Evolutionary conservation across 1,140 invertebrate species (phyloP), one percentile per base, ranked within the genome.

Genomic region (Plectus sambesii): DNA sequence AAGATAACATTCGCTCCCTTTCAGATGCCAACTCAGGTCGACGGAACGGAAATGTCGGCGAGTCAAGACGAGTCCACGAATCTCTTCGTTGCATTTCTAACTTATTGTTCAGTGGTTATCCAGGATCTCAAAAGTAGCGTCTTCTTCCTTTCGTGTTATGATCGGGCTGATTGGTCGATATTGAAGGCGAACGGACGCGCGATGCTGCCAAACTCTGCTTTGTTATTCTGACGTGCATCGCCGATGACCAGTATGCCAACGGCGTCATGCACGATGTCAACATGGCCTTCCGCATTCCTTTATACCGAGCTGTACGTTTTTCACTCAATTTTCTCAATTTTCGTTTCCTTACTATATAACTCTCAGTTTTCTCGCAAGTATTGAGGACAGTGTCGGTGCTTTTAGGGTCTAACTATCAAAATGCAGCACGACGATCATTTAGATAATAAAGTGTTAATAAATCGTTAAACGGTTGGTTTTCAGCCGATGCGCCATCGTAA

Each of bases 251-350:
- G 64, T 94, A 92, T 73, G 89, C 89, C 1, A 94, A 93, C 71
- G 89, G 87, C 20, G 80, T 94, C 54, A 92, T 97, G 84, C 88
- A 94, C 64, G 90, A 96, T 74, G 81, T 82, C 41, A 93, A 92
- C 76, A 76, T 94, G 51, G 84, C 85, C 20, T 94, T 90, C 69
- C 82, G 85, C 76, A 88, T 94, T 8, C 81, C 84, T 65, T 71
- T 96, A 26, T 87, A 93, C 68, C 77, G 84, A 66, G 79, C 87
- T 66, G 74, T 75, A 61, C 63, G 62, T 63, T 27, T 15, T 9
- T 43, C 37, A 12, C 15, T 53, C n/a, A 35, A 42, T 29, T 26
- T 43, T 33, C 9, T 15, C 46, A 15, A 22, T 22, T 42, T 37
- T 49, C 19, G 27, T 40, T 39, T 15, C 12, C n/a, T 36, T 25